Conservation (phyloP, 2,797 vertebrate species). For the Anguilla anguilla region DNA sequence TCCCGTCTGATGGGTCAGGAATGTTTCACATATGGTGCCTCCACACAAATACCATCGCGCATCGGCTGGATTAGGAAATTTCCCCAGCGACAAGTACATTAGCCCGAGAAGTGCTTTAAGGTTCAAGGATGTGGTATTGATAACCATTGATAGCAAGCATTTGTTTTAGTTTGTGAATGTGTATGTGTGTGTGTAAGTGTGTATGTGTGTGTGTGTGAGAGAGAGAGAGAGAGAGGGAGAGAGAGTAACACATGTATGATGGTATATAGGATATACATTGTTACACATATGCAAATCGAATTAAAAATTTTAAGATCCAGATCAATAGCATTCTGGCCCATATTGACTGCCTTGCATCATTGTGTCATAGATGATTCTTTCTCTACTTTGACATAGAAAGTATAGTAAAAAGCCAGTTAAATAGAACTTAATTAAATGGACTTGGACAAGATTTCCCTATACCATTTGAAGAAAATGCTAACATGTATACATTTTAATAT, state of each 20-base stretch:
- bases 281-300: neutral
- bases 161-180: neutral
- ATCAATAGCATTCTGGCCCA: neutral
- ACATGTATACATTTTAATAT: neutral
- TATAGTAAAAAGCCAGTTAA: neutral
- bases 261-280: neutral
- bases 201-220: neutral
- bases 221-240: neutral
- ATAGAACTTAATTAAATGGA: neutral
- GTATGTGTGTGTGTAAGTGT: neutral
- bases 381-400: neutral
- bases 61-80: neutral
- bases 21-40: conserved; percentile 13
- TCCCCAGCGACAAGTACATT: neutral
- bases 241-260: neutral
- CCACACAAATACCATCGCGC: neutral
- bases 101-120: neutral
- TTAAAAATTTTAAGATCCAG: neutral
- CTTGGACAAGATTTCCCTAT: neutral
- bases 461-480: neutral
- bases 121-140: neutral
- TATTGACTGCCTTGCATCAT: neutral
- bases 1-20: conserved; percentile 16
- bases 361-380: neutral
- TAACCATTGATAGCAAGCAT: neutral